A percentile compares a stretch with the other conserved stretches of the same genome.
Evolutionary conservation across 2,797 vertebrate genomes (phyloP).

Genomic region (Euphonia xanthogaster): DNA sequence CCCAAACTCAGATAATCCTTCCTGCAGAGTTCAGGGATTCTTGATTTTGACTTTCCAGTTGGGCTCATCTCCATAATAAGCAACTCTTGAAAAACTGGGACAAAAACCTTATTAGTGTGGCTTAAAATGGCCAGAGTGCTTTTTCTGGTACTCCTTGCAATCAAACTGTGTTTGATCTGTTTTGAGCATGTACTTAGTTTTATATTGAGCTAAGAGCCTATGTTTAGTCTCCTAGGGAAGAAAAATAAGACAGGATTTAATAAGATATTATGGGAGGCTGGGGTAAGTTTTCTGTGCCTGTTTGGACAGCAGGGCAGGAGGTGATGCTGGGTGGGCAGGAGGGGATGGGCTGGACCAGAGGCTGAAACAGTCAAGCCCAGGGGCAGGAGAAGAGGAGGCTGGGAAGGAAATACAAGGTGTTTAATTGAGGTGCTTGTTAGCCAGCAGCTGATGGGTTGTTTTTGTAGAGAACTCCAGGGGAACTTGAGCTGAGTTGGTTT

Average conservation of each 20-base stretch:
- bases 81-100: neutral
- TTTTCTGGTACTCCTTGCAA: neutral
- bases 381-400: neutral
- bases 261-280: neutral
- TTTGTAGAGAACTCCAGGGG: neutral
- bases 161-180: constrained; percentile 7
- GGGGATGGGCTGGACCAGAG: neutral
- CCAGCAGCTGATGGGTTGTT: neutral
- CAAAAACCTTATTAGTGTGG: neutral
- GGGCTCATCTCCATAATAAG: constrained; percentile 45
- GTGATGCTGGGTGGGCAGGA: neutral
- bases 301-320: neutral
- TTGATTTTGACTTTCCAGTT: constrained; percentile 8
- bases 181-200: neutral
- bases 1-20: constrained; percentile 27
- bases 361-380: neutral
- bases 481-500: neutral
- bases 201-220: constrained; percentile 11
- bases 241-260: constrained; percentile 20
- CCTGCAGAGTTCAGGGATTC: neutral
- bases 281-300: neutral
- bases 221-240: constrained; percentile 42
- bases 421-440: neutral
- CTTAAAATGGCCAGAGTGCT: neutral
- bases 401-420: neutral